phyloP scores from a whole-genome alignment of 1,140 invertebrate species.

The Megathymus violae region DNA sequence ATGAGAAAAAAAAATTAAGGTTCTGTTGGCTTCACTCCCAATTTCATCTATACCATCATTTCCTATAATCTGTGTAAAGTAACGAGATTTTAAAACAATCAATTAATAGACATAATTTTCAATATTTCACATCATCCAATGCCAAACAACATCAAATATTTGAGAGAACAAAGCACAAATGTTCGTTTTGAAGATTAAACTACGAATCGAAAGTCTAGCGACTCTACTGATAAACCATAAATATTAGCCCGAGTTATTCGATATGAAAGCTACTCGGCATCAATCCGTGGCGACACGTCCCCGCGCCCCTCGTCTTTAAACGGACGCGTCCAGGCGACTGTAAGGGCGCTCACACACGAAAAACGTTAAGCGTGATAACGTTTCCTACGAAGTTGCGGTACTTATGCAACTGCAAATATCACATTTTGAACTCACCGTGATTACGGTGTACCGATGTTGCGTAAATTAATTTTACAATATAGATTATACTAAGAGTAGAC shows the following conservation, averaged over 20 bases:
- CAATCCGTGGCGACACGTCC: slow-evolving; percentile 11
- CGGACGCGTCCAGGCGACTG: slow-evolving; percentile 1
- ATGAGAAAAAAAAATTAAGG: not conserved
- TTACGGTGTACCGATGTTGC: slow-evolving; percentile 27
- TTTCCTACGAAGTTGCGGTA: slow-evolving; percentile 27
- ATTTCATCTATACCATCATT: not conserved
- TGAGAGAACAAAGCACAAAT: slow-evolving; percentile 71
- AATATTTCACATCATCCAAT: slow-evolving; percentile 74
- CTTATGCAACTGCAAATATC: slow-evolving; percentile 36
- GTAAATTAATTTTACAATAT: slow-evolving; percentile 31
- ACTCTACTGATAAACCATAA: slow-evolving; percentile 68
- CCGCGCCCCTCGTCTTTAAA: not conserved
- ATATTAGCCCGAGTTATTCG: slow-evolving; percentile 36
- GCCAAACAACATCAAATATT: slow-evolving; percentile 71
- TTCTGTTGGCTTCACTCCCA: not conserved
- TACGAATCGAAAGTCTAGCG: slow-evolving; percentile 77
- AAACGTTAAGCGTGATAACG: slow-evolving; percentile 32
- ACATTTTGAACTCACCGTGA: slow-evolving; percentile 29
- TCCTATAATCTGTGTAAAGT: slow-evolving; percentile 61
- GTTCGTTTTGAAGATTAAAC: slow-evolving; percentile 63
- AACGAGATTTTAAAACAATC: slow-evolving; percentile 73
- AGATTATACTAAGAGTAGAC: slow-evolving; percentile 32
- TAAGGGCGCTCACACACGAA: slow-evolving; percentile 18
- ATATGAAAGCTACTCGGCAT: slow-evolving; percentile 33
- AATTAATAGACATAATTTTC: slow-evolving; percentile 60